Evolutionary conservation across 2,888 invertebrate genomes (phyloP), one percentile per base, ranked within the genome.

Genomic region (Thera obeliscata): DNA sequence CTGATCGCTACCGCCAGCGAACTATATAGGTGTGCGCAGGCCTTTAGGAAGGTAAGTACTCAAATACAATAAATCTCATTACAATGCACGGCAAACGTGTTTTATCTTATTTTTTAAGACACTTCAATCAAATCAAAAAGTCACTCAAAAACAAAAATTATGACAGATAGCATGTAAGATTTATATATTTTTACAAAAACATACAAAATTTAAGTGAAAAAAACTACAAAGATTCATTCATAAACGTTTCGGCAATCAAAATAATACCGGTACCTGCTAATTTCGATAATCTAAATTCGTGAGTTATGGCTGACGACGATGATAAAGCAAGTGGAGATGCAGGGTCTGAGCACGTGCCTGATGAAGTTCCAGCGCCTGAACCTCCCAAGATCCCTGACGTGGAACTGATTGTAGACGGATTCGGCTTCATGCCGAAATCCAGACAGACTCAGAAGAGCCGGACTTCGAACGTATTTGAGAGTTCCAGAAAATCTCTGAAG

Each of bases 381-480:
- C 83, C 82, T 2, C 80, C 84, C 0, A 85, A 84, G 64, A 66
- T 85, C 4, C 91, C 88, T 11, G 92, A 92, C 54, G 90, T 88
- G 6, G 91, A 91, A 68, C 79, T 94, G 2, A 68, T 87, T 2
- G 89, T 93, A 2, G 94, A 94, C 69, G 92, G 91, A 1, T 94
- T 94, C 72, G 94, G 94, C 1, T 90, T 92, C 69, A 90, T 94
- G 88, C 66, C 69, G 0, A 69, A 66, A 55, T 56, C 52, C 7
- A 54, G 54, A 54, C 58, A 3, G 12, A 36, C 1, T 55, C 41
- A 2, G 62, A 64, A 49, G 6, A 54, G 59, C 6, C 71, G 70
- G 3, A 35, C 57, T 0, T 79, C 79, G 0, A 77, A 75, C 46
- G 72, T 75, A 2, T 78, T 79, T 6, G 80, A 76, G 2, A 83